Percentiles rank a stretch among this genome's conserved stretches.
Evolutionary conservation across 2,797 vertebrate genomes (phyloP).

Genomic region (Taenioides sp.): DNA sequence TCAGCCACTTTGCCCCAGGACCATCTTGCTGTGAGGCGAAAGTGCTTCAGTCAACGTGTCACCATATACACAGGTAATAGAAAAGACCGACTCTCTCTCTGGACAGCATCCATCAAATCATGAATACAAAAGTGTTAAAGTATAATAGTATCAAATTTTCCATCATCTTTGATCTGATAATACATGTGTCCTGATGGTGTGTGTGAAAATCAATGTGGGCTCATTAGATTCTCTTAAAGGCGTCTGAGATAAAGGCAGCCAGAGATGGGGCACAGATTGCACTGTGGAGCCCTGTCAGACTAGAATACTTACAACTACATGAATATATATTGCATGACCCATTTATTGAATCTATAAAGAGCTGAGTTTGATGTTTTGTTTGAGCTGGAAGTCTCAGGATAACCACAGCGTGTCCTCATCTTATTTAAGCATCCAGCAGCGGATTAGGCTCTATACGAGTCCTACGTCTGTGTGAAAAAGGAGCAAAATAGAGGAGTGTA

Average conservation of each 20-base stretch:
- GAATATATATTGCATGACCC: constrained; percentile 37
- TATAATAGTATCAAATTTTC: background rate
- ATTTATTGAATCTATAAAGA: constrained; percentile 35
- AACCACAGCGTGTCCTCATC: constrained; percentile 6
- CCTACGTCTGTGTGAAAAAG: constrained; percentile 21
- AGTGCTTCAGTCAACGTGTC: too few relatives aligned
- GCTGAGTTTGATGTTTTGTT: constrained; percentile 21
- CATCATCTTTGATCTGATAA: constrained; percentile 25
- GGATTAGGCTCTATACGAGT: constrained; percentile 16
- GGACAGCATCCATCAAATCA: background rate
- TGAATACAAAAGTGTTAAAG: background rate
- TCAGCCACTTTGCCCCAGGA: too few relatives aligned
- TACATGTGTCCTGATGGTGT: constrained; percentile 11
- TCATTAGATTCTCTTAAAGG: constrained; percentile 40
- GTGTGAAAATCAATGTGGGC: constrained; percentile 30
- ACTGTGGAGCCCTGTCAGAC: background rate
- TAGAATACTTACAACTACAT: constrained; percentile 23
- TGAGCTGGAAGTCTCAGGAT: constrained; percentile 23
- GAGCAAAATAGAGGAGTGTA: constrained; percentile 8
- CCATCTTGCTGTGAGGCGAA: too few relatives aligned
- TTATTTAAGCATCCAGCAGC: constrained; percentile 18
- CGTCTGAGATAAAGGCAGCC: constrained; percentile 25
- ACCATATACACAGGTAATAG: background rate
- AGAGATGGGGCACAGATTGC: constrained; percentile 30
- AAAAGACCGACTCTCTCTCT: background rate